Evolutionary conservation across 2,797 vertebrate species (phyloP).

Genomic region (Phoebastria nigripes): DNA sequence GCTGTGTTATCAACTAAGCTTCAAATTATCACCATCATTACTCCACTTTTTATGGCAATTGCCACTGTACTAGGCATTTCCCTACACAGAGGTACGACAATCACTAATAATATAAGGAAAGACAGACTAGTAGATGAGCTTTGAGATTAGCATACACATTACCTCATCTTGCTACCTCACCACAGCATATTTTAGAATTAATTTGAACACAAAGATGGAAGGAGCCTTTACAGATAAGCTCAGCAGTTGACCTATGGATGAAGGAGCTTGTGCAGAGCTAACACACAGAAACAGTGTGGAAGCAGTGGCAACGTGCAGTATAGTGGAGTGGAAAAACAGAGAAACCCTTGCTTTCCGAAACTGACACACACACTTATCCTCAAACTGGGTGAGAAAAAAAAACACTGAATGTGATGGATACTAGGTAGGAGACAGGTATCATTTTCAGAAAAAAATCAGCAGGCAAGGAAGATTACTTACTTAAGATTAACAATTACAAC

Average conservation of each 20-base stretch:
- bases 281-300: not conserved
- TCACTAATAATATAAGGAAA: not conserved
- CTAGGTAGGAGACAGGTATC: not conserved
- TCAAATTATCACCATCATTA: not conserved
- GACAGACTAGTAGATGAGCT: not conserved
- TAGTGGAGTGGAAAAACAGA: not conserved
- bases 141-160: not conserved
- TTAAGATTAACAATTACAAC: not conserved
- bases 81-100: accelerated
- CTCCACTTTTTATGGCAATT: not conserved
- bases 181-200: not conserved
- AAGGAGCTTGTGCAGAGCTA: not conserved
- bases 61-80: not conserved
- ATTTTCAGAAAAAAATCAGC: not conserved
- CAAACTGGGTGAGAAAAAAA: not conserved
- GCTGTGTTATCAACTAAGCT: not conserved
- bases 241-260: not conserved
- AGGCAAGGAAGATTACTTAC: not conserved
- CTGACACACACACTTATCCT: not conserved
- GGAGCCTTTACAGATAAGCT: not conserved
- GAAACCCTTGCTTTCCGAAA: not conserved
- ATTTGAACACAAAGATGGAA: not conserved
- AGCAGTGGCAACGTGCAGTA: not conserved
- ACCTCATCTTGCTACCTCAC: not conserved
- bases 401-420: not conserved